Conservation (phyloP, 2,113 vertebrate genomes). For the Australoheros scitulus region DNA sequence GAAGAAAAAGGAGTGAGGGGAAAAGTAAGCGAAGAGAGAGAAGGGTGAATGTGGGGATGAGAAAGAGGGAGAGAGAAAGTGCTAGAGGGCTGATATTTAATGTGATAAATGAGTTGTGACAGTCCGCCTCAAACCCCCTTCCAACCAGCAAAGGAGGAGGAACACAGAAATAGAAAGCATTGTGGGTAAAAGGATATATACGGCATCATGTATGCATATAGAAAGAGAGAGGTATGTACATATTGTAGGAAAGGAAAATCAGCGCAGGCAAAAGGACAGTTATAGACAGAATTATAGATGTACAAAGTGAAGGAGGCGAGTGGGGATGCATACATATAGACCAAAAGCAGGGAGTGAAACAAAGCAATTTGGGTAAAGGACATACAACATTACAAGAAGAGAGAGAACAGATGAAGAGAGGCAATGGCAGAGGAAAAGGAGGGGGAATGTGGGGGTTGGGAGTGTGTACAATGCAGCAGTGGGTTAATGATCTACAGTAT, state of each 20-base stretch:
- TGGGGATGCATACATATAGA: constrained; percentile 59
- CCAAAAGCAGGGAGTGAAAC: constrained; percentile 28
- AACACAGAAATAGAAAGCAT: constrained; percentile 80
- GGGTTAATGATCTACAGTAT: constrained; percentile 63
- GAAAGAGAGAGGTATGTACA: constrained; percentile 15
- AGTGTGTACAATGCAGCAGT: constrained; percentile 22
- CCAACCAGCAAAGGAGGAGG: constrained; percentile 75
- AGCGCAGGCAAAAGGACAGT: constrained; percentile 52
- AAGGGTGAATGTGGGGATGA: constrained; percentile 34
- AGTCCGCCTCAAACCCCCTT: constrained; percentile 78
- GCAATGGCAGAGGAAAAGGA: constrained; percentile 20
- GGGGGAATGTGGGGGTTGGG: not conserved
- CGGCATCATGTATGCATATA: constrained; percentile 64
- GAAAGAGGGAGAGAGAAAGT: constrained; percentile 60
- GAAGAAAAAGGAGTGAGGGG: constrained; percentile 55
- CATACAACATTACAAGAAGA: constrained; percentile 33
- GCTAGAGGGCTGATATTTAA: constrained; percentile 83
- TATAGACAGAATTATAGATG: constrained; percentile 58
- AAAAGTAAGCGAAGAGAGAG: constrained; percentile 48
- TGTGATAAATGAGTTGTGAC: constrained; percentile 86
- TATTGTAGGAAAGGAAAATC: constrained; percentile 24
- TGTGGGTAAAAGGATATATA: constrained; percentile 72
- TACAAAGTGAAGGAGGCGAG: constrained; percentile 51
- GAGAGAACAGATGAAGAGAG: constrained; percentile 38
- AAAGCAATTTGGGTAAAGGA: constrained; percentile 66